phyloP scores from a whole-genome alignment of 2,888 invertebrate species.

The Aethes cnicana region DNA sequence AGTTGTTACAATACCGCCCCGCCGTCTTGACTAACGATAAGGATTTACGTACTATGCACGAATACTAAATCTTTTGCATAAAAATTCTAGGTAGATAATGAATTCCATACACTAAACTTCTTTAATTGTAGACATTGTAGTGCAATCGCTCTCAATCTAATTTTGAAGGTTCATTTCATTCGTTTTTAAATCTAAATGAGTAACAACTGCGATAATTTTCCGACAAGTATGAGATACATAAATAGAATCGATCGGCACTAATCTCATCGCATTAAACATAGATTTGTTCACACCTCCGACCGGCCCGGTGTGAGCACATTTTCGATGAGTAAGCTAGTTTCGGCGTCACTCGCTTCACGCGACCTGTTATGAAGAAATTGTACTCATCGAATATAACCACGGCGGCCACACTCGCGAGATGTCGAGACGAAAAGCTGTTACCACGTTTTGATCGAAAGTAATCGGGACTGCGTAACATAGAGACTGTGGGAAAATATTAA shows the following conservation, averaged over 20 bases:
- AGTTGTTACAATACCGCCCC: too few species aligned
- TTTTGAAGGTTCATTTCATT: too few species aligned
- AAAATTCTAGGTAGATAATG: too few species aligned
- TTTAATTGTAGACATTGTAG: too few species aligned
- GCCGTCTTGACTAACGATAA: too few species aligned
- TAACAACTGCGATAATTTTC: neutral
- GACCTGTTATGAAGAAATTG: slow-evolving; percentile 50
- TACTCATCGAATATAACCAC: slow-evolving; percentile 41
- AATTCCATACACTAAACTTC: too few species aligned
- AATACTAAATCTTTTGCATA: too few species aligned
- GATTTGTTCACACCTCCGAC: slow-evolving; percentile 53
- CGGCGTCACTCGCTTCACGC: slow-evolving; percentile 49
- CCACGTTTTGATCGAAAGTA: slow-evolving; percentile 54
- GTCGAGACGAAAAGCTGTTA: slow-evolving; percentile 50
- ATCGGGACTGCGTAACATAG: slow-evolving; percentile 48
- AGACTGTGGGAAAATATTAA: slow-evolving; percentile 57
- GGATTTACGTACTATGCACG: too few species aligned
- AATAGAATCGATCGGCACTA: slow-evolving; percentile 41
- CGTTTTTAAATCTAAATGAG: neutral
- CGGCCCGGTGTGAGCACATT: slow-evolving; percentile 40
- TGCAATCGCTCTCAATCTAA: too few species aligned
- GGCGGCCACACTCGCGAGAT: slow-evolving; percentile 53
- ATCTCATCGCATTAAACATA: slow-evolving; percentile 51
- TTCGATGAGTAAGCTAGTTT: slow-evolving; percentile 53
- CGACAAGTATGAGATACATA: neutral